Evolutionary conservation across 2,888 invertebrate genomes (phyloP), one percentile per base, ranked within the genome.

Genomic region (Pterobdella sp.): DNA sequence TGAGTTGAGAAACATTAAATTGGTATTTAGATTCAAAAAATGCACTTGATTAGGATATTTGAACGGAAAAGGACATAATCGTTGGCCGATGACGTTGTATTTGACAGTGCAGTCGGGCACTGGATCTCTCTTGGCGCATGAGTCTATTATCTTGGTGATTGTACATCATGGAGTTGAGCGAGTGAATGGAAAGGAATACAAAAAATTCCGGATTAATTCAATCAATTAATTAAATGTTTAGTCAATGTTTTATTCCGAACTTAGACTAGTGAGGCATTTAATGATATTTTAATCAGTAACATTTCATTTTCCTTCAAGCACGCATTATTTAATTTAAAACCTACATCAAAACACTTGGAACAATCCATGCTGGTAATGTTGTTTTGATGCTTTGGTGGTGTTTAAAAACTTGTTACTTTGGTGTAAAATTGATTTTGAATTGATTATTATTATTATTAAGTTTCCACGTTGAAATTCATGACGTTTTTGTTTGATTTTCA

Each of bases 31-130:
- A 14, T 7, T 42, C 7, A 22, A 14, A 42, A 22, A 7, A 42
- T 22, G 10, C 4, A 56, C 60, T 26, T 32, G 42, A 37, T 71
- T 56, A 29, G 71, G 71, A 35, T 49, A 35, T n/a, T 63, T 3
- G 63, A 63, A 71, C 32, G 71, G 71, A 29, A 34, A 60, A 26
- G 71, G 71, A 36, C 71, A 71, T 1, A 71, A 63, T 22, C 71
- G 56, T n/a, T 71, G 71, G 14, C 71, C 71, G 18, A 71, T 60
- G 36, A 71, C 60, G 63, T 71, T 71, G 63, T 71, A 71, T 35
- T 60, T 71, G 63, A 71, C 71, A 36, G 71, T n/a, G 31, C 71
- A 71, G n/a, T 71, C 60, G 26, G 71, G 31, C 34, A 35, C 71
- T n/a, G n/a, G 31, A n/a, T 60, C 7, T 29, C 34, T 34, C 49